Evolutionary conservation across 2,888 invertebrate species (phyloP).

Genomic region (Parnassius mnemosyne): DNA sequence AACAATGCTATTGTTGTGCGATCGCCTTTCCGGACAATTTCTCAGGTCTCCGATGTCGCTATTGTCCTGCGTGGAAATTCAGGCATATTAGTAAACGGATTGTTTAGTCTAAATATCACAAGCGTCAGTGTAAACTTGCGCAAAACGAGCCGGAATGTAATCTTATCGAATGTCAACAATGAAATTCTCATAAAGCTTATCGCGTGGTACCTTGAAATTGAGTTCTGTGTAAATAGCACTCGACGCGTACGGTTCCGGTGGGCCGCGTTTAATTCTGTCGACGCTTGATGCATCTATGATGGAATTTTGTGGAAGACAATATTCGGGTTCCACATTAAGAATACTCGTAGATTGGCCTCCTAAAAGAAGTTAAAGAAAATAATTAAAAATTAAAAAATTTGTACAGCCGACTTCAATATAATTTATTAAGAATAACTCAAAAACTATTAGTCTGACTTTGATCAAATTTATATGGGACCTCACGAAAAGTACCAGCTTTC

Average conservation of each 20-base stretch:
- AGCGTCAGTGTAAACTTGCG: slow-evolving; percentile 36
- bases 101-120: slow-evolving; percentile 22
- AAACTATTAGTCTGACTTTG: no score
- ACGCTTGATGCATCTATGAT: slow-evolving; percentile 71
- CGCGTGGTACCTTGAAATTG: slow-evolving; percentile 73
- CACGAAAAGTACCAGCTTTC: no score
- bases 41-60: slow-evolving; percentile 70
- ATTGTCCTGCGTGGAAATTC: slow-evolving; percentile 66
- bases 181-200: slow-evolving; percentile 59
- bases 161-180: slow-evolving; percentile 56
- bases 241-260: slow-evolving; percentile 75
- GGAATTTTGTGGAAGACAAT: slow-evolving; percentile 74
- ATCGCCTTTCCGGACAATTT: slow-evolving; percentile 71
- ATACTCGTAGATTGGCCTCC: slow-evolving; percentile 71
- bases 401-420: no score
- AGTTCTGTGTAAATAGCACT: slow-evolving; percentile 78
- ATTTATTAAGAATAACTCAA: no score
- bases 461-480: no score
- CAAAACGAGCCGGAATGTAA: slow-evolving; percentile 52
- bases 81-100: slow-evolving; percentile 44
- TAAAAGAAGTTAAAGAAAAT: slow-evolving; percentile 37
- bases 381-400: background rate
- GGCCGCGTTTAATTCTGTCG: slow-evolving; percentile 67
- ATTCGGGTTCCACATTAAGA: slow-evolving; percentile 72
- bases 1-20: slow-evolving; percentile 77